Conservation (phyloP, 2,888 invertebrate species). For the Nemotelus pantherinus region DNA sequence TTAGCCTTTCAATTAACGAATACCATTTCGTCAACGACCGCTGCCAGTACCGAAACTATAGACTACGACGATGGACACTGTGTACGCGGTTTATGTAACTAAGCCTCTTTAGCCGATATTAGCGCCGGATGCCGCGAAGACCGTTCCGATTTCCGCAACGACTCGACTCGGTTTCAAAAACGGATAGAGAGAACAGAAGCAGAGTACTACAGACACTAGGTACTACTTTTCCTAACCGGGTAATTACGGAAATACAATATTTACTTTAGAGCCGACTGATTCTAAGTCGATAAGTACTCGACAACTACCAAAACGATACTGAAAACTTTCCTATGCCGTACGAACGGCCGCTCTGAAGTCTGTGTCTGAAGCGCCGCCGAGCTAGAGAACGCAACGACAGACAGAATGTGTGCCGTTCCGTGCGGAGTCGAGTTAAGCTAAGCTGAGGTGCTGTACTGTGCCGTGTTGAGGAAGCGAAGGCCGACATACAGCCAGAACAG, state of each 20-base stretch:
- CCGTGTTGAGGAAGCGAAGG: background rate
- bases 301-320: constrained; percentile 64
- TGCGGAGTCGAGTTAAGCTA: constrained; percentile 19
- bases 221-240: constrained; percentile 41
- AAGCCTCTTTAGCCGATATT: constrained; percentile 20
- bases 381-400: constrained; percentile 40
- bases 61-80: background rate
- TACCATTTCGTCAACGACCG: constrained; percentile 5
- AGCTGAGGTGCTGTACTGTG: constrained; percentile 21
- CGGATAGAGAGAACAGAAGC: constrained; percentile 16
- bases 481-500: constrained; percentile 30
- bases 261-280: constrained; percentile 48
- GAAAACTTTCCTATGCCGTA: constrained; percentile 50
- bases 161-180: background rate
- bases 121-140: background rate
- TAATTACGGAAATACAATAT: constrained; percentile 49
- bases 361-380: background rate
- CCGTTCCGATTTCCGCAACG: constrained; percentile 5
- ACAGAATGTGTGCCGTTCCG: constrained; percentile 30
- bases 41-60: constrained; percentile 9
- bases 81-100: constrained; percentile 1
- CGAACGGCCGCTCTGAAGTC: constrained; percentile 30
- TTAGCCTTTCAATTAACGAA: constrained; percentile 11
- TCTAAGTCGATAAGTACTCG: constrained; percentile 56
- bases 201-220: constrained; percentile 27